Evolutionary conservation across 2,113 vertebrate species (phyloP).

Genomic region (Campylomormyrus numenius): DNA sequence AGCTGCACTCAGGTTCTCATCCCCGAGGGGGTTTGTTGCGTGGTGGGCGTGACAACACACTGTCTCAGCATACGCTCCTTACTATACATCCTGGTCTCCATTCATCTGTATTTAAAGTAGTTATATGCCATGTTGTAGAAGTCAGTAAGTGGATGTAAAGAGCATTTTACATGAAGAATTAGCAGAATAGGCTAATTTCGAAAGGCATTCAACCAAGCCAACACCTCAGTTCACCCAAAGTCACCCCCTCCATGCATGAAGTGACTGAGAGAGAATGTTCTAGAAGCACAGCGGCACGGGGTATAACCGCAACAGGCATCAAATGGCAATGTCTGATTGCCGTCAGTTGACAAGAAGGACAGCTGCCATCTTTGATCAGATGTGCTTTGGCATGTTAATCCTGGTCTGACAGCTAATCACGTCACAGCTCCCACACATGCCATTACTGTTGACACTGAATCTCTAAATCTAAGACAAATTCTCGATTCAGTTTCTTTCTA

Average conservation of each 20-base stretch:
- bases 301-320: background rate
- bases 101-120: too few relatives aligned
- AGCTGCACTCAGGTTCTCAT: too few relatives aligned
- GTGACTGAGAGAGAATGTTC: background rate
- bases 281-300: background rate
- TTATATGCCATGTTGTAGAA: too few relatives aligned
- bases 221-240: background rate
- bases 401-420: background rate
- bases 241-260: background rate
- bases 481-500: background rate
- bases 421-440: background rate
- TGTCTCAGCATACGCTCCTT: too few relatives aligned
- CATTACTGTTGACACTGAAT: background rate
- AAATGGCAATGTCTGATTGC: background rate
- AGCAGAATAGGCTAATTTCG: background rate
- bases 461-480: background rate
- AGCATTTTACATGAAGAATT: background rate
- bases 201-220: background rate
- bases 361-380: constrained; percentile 5
- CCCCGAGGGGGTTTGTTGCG: too few relatives aligned
- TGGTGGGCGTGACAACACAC: too few relatives aligned
- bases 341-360: background rate
- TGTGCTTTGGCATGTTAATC: background rate
- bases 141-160: background rate
- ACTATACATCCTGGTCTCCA: background rate